phyloP scores from a whole-genome alignment of 2,888 invertebrate genomes.

The Timandra comae region DNA sequence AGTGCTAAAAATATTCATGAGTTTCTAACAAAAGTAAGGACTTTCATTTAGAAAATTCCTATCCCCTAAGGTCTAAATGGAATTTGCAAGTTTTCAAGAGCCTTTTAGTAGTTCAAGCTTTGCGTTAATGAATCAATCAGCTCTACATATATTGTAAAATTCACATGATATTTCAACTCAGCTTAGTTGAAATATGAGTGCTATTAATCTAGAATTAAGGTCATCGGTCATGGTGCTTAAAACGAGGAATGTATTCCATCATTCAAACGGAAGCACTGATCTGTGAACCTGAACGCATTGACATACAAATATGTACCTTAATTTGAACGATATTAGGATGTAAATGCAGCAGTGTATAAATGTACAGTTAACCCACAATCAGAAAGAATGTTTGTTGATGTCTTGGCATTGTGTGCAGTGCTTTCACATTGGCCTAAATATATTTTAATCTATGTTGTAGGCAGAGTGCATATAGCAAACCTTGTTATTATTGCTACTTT shows the following conservation, averaged over 20 bases:
- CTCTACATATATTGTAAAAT: no score
- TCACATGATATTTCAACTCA: no score
- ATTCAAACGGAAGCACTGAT: constrained; percentile 26
- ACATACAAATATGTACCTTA: constrained; percentile 7
- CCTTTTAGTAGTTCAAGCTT: no score
- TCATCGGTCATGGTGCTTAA: constrained; percentile 33
- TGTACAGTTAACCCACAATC: constrained; percentile 8
- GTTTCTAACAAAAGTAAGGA: no score
- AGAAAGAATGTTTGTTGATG: constrained; percentile 11
- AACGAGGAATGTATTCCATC: constrained; percentile 29
- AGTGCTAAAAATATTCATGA: no score
- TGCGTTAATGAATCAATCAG: no score
- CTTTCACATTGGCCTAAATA: constrained; percentile 33
- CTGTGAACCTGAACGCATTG: constrained; percentile 25
- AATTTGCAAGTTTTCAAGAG: no score
- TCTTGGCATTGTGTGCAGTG: constrained; percentile 28
- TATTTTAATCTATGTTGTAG: constrained; percentile 22
- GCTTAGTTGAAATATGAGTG: no score
- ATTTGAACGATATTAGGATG: constrained; percentile 5
- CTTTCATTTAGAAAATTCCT: no score
- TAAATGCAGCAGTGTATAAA: constrained; percentile 7
- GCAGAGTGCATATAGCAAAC: constrained; percentile 17
- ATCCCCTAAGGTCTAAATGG: no score
- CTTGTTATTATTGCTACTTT: no score
- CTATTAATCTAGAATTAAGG: no score